These are phyloP conservation scores for Ornithorhynchus anatinus DNA, from an alignment of 2,113 vertebrate species.

Conservation along the genomic window DNA sequence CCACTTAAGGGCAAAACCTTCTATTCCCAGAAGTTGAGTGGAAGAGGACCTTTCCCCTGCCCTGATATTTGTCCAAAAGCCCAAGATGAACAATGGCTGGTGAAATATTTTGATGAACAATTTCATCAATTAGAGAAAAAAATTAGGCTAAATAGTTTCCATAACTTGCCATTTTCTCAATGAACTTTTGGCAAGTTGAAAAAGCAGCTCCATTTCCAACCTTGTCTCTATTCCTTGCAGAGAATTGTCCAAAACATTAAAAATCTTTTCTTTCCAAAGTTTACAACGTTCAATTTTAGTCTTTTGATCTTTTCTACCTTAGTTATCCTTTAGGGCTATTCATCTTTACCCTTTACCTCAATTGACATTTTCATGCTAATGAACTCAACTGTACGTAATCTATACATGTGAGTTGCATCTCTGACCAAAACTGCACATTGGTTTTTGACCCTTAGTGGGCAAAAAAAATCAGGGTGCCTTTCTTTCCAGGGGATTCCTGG, in stretches of 20 bases:
- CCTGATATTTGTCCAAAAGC: not conserved
- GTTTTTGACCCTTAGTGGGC: too few relatives aligned
- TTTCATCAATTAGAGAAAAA: slow-evolving; percentile 14
- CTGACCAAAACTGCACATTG: too few relatives aligned
- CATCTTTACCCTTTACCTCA: not conserved
- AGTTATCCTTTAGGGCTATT: not conserved
- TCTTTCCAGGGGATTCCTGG: too few relatives aligned
- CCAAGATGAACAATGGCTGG: not conserved
- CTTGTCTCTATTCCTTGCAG: not conserved
- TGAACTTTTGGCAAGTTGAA: not conserved
- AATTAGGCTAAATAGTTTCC: slow-evolving; percentile 24
- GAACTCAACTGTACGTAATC: slow-evolving; percentile 5
- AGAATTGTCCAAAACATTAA: not conserved
- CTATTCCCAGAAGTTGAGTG: not conserved
- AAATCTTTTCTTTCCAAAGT: too few relatives aligned
- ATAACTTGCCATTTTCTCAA: not conserved
- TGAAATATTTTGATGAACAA: slow-evolving; percentile 22
- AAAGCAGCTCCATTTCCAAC: not conserved
- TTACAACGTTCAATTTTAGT: not conserved
- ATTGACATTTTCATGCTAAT: not conserved
- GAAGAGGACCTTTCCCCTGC: not conserved
- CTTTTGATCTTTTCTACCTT: not conserved
- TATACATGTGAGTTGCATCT: too few relatives aligned
- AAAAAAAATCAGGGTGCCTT: too few relatives aligned
- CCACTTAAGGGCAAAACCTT: slow-evolving; percentile 42